Percentiles rank a stretch among this genome's conserved stretches.
Evolutionary conservation across 2,797 vertebrate genomes (phyloP).

Genomic region (Syncerus caffer): DNA sequence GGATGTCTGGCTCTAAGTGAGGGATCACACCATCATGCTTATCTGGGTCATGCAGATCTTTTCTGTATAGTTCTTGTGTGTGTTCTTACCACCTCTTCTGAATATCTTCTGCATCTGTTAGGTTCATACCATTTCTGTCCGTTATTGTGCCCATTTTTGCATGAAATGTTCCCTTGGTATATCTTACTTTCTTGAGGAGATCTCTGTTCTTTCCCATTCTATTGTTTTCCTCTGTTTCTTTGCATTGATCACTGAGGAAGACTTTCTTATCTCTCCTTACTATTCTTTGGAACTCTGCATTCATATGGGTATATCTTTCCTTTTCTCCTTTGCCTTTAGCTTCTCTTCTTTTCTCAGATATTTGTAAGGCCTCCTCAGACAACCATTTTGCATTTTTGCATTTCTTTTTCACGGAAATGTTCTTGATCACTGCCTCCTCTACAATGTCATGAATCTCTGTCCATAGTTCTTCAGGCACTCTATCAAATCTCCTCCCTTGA

Average conservation of each 20-base stretch:
- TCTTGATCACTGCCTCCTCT: not conserved
- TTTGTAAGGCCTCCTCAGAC: not conserved
- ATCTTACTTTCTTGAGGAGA: not conserved
- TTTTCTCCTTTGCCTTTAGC: not conserved
- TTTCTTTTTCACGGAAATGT: not conserved
- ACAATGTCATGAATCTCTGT: not conserved
- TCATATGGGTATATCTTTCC: not conserved
- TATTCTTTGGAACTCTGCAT: not conserved
- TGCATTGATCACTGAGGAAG: not conserved
- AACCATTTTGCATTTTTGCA: not conserved
- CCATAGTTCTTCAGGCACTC: not conserved
- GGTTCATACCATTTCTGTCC: not conserved
- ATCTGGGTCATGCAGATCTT: not conserved
- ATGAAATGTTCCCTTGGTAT: not conserved
- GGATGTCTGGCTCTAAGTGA: not conserved
- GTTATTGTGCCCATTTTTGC: not conserved
- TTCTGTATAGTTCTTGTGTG: not conserved
- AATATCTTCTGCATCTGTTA: not conserved
- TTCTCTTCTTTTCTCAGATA: not conserved
- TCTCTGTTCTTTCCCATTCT: not conserved
- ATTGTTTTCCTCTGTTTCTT: not conserved
- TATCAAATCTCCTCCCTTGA: not conserved
- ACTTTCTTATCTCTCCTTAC: not conserved
- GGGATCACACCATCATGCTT: not conserved
- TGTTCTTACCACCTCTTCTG: not conserved